Conservation (phyloP, 2,797 vertebrate species). For the Percopsis omiscomaycus region DNA sequence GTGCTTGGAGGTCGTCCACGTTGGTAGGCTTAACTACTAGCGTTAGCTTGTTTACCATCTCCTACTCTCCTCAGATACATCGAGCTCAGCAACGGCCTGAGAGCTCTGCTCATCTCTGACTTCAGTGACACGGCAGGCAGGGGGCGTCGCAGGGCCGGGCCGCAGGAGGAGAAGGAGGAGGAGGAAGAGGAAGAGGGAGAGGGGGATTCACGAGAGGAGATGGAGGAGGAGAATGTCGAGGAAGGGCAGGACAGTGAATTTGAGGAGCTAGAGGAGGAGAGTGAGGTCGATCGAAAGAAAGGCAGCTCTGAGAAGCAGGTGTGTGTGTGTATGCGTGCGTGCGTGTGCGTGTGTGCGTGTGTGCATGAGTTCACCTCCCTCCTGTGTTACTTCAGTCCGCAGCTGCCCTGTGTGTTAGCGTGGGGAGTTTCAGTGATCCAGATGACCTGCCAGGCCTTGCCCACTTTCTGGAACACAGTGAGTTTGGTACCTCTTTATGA, state of each 20-base stretch:
- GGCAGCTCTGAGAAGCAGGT: constrained; percentile 91
- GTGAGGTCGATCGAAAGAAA: constrained; percentile 74
- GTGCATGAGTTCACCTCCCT: neutral
- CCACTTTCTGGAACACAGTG: constrained; percentile 98
- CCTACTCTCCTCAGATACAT: constrained; percentile 79
- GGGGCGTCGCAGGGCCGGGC: constrained; percentile 22
- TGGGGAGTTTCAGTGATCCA: constrained; percentile 96
- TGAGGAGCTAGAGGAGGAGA: constrained; percentile 76
- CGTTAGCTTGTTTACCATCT: neutral
- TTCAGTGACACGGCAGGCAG: constrained; percentile 74
- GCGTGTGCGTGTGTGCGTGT: neutral
- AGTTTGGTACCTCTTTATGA: constrained; percentile 50
- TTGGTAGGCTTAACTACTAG: no score
- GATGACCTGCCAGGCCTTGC: constrained; percentile 94
- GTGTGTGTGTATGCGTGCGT: neutral
- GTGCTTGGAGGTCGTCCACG: no score
- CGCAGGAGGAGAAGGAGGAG: constrained; percentile 48
- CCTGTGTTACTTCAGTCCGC: constrained; percentile 82
- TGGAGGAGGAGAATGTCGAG: constrained; percentile 68
- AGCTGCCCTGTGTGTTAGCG: constrained; percentile 90
- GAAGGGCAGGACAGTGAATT: constrained; percentile 82
- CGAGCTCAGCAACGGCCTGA: constrained; percentile 86
- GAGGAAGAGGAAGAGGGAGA: constrained; percentile 57
- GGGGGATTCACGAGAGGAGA: constrained; percentile 64
- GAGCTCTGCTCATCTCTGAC: constrained; percentile 91